phyloP scores from a whole-genome alignment of 2,888 invertebrate species.

The Itoplectis maculator region DNA sequence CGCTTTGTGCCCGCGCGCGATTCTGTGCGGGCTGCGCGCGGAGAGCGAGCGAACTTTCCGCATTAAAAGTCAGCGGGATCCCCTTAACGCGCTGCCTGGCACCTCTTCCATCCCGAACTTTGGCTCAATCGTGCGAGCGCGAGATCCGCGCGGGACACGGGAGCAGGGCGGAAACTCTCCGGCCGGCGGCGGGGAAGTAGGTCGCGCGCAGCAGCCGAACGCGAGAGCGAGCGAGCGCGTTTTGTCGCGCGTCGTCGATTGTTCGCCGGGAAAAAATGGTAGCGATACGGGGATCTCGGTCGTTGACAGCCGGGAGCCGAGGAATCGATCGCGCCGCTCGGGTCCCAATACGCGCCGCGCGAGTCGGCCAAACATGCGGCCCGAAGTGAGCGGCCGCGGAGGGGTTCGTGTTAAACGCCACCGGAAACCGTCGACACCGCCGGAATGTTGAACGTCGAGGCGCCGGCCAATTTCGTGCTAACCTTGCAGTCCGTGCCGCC shows the following conservation, averaged over 20 bases:
- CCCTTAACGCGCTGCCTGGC: background rate
- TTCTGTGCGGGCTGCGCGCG: background rate
- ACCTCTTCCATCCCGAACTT: background rate
- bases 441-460: conserved; percentile 77
- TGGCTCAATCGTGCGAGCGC: background rate
- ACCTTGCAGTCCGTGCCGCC: conserved; percentile 79
- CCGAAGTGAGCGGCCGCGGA: conserved; percentile 50
- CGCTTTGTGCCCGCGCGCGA: background rate
- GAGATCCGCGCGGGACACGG: background rate
- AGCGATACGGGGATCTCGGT: conserved; percentile 23
- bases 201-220: background rate
- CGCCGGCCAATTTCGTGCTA: conserved; percentile 74
- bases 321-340: conserved; percentile 61
- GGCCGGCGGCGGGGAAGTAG: background rate
- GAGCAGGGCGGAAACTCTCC: background rate
- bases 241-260: conserved; percentile 70
- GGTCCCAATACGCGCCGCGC: conserved; percentile 33
- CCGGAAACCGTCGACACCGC: conserved; percentile 58
- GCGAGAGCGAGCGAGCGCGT: conserved; percentile 8
- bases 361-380: conserved; percentile 65
- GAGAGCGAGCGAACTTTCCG: background rate
- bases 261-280: conserved; percentile 62
- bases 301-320: conserved; percentile 47
- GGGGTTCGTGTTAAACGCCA: conserved; percentile 49
- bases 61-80: background rate